Evolutionary conservation across 2,888 invertebrate genomes (phyloP).

Genomic region (Phragmatobia fuliginosa): DNA sequence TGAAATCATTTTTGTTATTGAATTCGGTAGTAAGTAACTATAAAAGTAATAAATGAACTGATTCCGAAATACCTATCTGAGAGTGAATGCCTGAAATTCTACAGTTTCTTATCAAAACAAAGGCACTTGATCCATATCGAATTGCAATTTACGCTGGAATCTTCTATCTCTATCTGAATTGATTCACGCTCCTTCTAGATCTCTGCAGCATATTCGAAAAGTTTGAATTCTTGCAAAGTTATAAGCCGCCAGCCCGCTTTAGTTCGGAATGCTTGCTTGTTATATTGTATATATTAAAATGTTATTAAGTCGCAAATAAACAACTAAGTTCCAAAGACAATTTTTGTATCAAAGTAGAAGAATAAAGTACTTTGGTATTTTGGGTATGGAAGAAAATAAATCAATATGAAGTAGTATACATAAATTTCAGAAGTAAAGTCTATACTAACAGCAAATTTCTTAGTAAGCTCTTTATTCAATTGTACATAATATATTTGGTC

Average conservation of each 20-base stretch:
- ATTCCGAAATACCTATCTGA: too few species aligned
- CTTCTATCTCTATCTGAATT: not conserved
- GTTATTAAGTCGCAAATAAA: not conserved
- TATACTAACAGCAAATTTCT: too few species aligned
- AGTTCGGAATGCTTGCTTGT: not conserved
- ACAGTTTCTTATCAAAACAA: not conserved
- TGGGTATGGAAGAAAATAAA: too few species aligned
- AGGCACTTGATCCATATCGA: not conserved
- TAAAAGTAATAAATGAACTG: too few species aligned
- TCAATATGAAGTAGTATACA: too few species aligned
- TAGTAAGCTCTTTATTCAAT: too few species aligned
- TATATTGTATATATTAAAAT: not conserved
- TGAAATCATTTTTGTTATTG: too few species aligned
- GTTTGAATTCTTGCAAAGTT: not conserved
- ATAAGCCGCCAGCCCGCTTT: not conserved
- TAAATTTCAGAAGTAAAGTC: too few species aligned
- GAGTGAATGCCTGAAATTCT: not conserved
- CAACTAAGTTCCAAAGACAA: not conserved
- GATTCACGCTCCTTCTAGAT: not conserved
- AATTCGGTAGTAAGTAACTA: too few species aligned
- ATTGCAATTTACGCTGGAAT: not conserved
- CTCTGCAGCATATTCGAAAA: not conserved
- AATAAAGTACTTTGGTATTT: too few species aligned
- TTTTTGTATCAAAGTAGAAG: not conserved
- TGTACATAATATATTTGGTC: too few species aligned